Evolutionary conservation across 1,140 invertebrate genomes (phyloP), one percentile per base, ranked within the genome.

Genomic region (Cheumatopsyche charites): DNA sequence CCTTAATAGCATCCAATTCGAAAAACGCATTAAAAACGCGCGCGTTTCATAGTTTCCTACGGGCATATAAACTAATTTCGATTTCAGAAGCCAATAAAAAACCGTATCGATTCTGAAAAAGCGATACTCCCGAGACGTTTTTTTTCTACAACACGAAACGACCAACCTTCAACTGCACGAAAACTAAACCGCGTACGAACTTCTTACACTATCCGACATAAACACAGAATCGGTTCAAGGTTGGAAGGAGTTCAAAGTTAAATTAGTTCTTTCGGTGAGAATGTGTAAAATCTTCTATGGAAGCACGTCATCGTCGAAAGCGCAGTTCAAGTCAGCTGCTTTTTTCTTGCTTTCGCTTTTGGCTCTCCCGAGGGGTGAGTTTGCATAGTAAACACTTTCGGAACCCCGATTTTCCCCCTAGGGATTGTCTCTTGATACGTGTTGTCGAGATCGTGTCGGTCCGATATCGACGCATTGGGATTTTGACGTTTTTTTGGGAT

Each of bases 341-440:
- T 58, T 58, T 58, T 19, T 58, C 23, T 25, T 25, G 21, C 23
- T 58, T 58, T 58, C 55, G 21, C 19, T 25, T 15, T 47, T 3
- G 43, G 4, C 25, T 58, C 13, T 58, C 55, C 23, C 55, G 23
- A 3, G 9, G 29, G 21, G 55, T 19, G 55, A 58, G 11, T 58
- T 58, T 58, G 55, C 55, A 58, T 58, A 58, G 55, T 58, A 58
- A 58, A 58, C 55, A 58, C 55, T 58, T 58, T 58, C 23, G 21
- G 21, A 19, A 26, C 17, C 17, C 21, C 21, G 55, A 58, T 12
- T 23, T 13, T 25, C 55, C 21, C 19, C 19, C 55, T n/a, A n/a
- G 25, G 17, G 55, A 58, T 58, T 9, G 3, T 36, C 29, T 36
- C 55, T 58, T 58, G 55, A 58, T 58, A 58, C 55, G 55, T 58